Evolutionary conservation across 2,113 vertebrate species (phyloP), one percentile per base, ranked within the genome.

Genomic region (Malaclemys terrapin): DNA sequence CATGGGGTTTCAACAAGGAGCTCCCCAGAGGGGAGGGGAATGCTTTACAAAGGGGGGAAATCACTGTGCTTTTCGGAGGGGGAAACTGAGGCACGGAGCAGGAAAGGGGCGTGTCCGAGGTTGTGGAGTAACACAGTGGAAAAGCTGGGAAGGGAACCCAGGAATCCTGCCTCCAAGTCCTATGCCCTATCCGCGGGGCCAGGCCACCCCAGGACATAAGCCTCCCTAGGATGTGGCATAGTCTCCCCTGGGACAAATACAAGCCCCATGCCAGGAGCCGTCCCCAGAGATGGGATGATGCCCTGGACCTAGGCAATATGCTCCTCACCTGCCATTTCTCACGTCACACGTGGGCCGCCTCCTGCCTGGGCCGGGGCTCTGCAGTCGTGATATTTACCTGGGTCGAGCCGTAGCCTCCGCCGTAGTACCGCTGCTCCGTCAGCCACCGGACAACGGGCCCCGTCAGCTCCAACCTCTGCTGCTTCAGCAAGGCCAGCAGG

Each of bases 341-440:
- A 35, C 6, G 59, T 62, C 13, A 62, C 59, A 6, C 31, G 29
- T 31, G 12, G 59, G 57, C 27, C 57, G 10, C 7, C 5, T 69
- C 16, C 16, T 8, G 62, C 8, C 8, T 72, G n/a, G 65, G 19
- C 3, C 8, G 19, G 25, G 59, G 69, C 20, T 10, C 38, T 20
- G 5, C 42, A 45, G 24, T 24, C 5, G 24, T 2, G 54, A 31
- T 22, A 88, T 87, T 87, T 97, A 94, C 99, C 98, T 99, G 99
- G 20, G 99, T 99, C 45, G 99, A 99, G 49, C 98, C 98, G 8
- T 97, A 98, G 42, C 98, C 98, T 3, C 98, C 98, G 3, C 98
- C 98, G 0, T 97, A 96, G 54, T 96, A 97, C 89, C 97, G 97
- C 91, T 99, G 98, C 69, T 96, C 56, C 2, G 96, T 98, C 89